Evolutionary conservation across 1,140 invertebrate species (phyloP).

Genomic region (Drosophila sechellia): DNA sequence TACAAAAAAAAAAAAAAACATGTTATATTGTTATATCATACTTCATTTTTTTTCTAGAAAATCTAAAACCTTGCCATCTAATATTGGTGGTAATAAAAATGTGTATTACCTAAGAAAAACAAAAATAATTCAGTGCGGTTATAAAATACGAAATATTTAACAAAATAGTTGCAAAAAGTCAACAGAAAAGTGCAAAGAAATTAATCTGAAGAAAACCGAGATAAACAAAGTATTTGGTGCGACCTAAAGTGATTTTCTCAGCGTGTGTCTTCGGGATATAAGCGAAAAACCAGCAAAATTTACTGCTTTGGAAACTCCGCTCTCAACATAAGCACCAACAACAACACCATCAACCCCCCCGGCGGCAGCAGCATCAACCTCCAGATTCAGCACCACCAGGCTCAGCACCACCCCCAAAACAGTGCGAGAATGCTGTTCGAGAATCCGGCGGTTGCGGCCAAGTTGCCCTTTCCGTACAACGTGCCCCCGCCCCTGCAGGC

Average conservation of each 20-base stretch:
- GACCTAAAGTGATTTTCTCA: slow-evolving; percentile 36
- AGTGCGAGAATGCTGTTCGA: slow-evolving; percentile 81
- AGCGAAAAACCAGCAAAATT: slow-evolving; percentile 72
- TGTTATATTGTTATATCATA: not conserved
- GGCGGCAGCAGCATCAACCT: slow-evolving; percentile 19
- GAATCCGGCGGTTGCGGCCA: slow-evolving; percentile 84
- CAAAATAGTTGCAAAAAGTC: slow-evolving; percentile 15
- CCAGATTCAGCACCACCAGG: slow-evolving; percentile 38
- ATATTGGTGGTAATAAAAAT: slow-evolving; percentile 46
- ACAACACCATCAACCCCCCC: slow-evolving; percentile 38
- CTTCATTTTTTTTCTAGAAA: slow-evolving; percentile 26
- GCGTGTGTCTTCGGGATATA: slow-evolving; percentile 46
- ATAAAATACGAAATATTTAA: slow-evolving; percentile 15
- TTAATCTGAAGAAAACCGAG: slow-evolving; percentile 10
- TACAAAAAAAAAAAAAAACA: no score
- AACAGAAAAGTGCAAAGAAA: slow-evolving; percentile 26
- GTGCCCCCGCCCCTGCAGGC: slow-evolving; percentile 84
- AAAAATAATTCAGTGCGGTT: slow-evolving; percentile 30
- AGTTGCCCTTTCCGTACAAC: slow-evolving; percentile 84
- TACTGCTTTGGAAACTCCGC: slow-evolving; percentile 58
- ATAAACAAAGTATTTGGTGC: slow-evolving; percentile 26
- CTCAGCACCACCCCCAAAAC: slow-evolving; percentile 46
- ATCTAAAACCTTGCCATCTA: slow-evolving; percentile 29
- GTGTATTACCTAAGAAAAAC: slow-evolving; percentile 38
- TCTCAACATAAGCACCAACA: slow-evolving; percentile 48